Conservation (phyloP, 2,888 invertebrate genomes). For the Magallana nippona region DNA sequence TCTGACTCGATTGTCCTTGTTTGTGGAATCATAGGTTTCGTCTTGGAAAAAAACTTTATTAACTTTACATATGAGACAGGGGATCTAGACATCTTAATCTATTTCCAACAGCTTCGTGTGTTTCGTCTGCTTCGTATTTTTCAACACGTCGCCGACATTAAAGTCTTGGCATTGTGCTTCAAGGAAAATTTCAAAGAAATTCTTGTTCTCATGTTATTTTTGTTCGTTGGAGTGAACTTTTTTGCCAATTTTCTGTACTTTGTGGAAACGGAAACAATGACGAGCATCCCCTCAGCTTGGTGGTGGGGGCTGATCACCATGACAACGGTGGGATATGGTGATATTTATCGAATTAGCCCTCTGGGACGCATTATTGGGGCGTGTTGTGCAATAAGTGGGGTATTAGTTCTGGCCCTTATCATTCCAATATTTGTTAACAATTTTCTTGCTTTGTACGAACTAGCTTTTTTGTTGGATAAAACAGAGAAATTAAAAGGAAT, state of each 20-base stretch:
- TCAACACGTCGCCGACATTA: constrained; percentile 52
- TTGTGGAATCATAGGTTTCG: neutral
- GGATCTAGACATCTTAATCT: constrained; percentile 51
- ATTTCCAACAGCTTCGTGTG: constrained; percentile 54
- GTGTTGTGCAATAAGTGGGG: constrained; percentile 53
- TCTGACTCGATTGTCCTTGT: constrained; percentile 31
- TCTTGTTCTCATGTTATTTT: constrained; percentile 46
- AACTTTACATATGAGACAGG: constrained; percentile 44
- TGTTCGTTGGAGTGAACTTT: constrained; percentile 52
- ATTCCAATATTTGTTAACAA: constrained; percentile 62
- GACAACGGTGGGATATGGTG: constrained; percentile 63
- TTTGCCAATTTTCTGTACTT: constrained; percentile 56
- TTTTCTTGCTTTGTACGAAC: constrained; percentile 57
- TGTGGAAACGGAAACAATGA: constrained; percentile 43
- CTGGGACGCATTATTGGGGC: constrained; percentile 50
- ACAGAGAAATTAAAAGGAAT: neutral
- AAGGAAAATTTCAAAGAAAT: constrained; percentile 53
- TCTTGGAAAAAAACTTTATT: neutral
- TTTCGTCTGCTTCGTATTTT: constrained; percentile 55
- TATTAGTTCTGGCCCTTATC: constrained; percentile 55
- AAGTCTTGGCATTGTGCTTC: constrained; percentile 53
- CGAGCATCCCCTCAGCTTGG: constrained; percentile 54
- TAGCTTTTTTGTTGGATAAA: constrained; percentile 46
- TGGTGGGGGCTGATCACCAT: constrained; percentile 62
- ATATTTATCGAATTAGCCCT: constrained; percentile 52